These are phyloP conservation scores for Odontamblyopus lacepedii DNA, from an alignment of 2,797 vertebrate genomes.

Conservation along the genomic window DNA sequence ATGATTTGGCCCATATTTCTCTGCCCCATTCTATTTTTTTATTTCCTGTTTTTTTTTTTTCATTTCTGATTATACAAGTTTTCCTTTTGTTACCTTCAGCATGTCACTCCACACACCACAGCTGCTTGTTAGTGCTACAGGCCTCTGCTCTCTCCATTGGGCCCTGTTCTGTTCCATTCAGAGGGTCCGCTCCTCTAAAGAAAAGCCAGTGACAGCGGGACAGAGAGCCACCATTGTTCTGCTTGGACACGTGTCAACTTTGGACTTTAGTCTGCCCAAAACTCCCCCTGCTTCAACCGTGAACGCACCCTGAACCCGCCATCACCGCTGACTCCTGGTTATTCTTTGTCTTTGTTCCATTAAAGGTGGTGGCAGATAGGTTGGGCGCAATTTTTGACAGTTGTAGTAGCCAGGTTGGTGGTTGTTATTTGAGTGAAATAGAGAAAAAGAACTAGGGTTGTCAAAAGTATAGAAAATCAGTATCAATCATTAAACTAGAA, in stretches of 20 bases:
- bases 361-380: constrained; percentile 10
- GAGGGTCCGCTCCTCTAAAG: constrained; percentile 29
- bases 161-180: constrained; percentile 42
- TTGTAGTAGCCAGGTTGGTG: constrained; percentile 35
- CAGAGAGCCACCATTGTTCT: constrained; percentile 29
- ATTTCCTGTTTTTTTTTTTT: not conserved
- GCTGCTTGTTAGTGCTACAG: constrained; percentile 46
- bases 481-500: no score
- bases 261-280: constrained; percentile 55
- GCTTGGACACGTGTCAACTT: constrained; percentile 25
- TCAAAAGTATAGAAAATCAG: no score
- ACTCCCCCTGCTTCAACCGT: constrained; percentile 34
- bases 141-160: constrained; percentile 32
- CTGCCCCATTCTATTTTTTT: no score
- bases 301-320: constrained; percentile 17
- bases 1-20: no score
- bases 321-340: constrained; percentile 7
- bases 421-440: constrained; percentile 37
- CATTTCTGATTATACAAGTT: not conserved
- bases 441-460: constrained; percentile 12
- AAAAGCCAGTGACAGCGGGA: constrained; percentile 36
- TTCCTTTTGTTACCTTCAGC: constrained; percentile 29
- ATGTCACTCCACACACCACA: constrained; percentile 43
- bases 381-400: constrained; percentile 37
- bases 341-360: constrained; percentile 13